phyloP scores from a whole-genome alignment of 2,113 vertebrate genomes.

The Nipponia nippon region DNA sequence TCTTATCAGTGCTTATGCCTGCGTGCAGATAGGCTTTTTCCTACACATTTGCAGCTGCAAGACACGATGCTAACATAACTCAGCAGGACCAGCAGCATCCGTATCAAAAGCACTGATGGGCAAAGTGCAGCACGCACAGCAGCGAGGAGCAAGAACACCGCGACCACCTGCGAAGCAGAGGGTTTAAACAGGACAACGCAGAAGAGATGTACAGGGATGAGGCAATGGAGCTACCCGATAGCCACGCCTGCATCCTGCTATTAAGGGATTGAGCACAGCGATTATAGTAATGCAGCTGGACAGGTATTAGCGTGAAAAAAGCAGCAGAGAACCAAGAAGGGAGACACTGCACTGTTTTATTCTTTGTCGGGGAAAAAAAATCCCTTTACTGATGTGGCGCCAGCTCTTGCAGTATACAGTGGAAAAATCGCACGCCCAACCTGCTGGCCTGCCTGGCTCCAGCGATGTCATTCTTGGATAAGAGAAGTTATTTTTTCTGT shows the following conservation, averaged over 20 bases:
- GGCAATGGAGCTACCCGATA: not conserved
- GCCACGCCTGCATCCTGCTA: not conserved
- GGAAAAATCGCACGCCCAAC: slow-evolving; percentile 35
- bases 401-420: not conserved
- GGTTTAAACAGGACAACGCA: not conserved
- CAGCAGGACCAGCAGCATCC: not conserved
- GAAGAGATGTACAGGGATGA: not conserved
- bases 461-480: not conserved
- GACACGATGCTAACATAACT: accelerated
- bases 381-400: not conserved
- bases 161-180: accelerated
- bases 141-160: not conserved
- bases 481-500: not conserved
- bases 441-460: slow-evolving; percentile 4
- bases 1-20: not conserved
- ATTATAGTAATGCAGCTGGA: not conserved
- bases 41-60: not conserved
- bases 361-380: not conserved
- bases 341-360: not conserved
- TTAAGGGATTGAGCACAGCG: not conserved
- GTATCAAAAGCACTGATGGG: not conserved
- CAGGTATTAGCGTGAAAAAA: not conserved
- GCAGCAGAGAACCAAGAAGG: not conserved
- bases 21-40: not conserved
- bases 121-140: accelerated